These are phyloP conservation scores for Merluccius polli DNA, from an alignment of 2,797 vertebrate genomes.

Conservation along the genomic window DNA sequence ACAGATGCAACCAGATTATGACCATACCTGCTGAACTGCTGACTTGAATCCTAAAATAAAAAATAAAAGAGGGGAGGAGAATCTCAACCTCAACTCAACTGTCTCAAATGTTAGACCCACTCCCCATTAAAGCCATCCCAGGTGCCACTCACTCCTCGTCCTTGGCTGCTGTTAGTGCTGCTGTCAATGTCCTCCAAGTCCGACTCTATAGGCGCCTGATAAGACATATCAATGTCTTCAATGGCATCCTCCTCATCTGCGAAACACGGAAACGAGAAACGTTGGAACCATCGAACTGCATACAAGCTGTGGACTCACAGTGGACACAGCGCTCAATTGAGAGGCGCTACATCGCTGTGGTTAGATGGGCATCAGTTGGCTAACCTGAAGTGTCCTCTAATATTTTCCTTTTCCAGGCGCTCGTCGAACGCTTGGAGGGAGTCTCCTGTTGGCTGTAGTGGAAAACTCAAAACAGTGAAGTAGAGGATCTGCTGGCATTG, in stretches of 20 bases:
- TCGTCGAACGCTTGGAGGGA: constrained; percentile 1
- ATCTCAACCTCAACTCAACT: too few relatives aligned
- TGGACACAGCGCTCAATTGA: too few relatives aligned
- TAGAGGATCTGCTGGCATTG: too few relatives aligned
- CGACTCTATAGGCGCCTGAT: constrained; percentile 42
- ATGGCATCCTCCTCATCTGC: constrained; percentile 1
- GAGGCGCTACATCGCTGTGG: too few relatives aligned
- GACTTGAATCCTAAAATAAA: too few relatives aligned
- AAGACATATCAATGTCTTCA: not conserved
- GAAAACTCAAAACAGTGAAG: not conserved
- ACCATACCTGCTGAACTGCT: too few relatives aligned
- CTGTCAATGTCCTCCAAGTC: constrained; percentile 43
- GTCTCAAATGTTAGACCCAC: too few relatives aligned
- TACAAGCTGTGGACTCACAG: too few relatives aligned
- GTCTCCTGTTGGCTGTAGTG: constrained; percentile 25
- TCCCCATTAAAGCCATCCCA: not conserved
- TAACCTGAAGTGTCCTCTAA: constrained; percentile 16
- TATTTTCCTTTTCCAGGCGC: not conserved
- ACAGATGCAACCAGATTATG: too few relatives aligned
- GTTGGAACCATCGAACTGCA: not conserved
- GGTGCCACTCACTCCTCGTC: not conserved
- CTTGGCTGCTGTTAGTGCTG: not conserved
- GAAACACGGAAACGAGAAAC: not conserved
- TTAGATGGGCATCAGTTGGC: too few relatives aligned
- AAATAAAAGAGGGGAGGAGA: not conserved